phyloP scores from a whole-genome alignment of 2,797 vertebrate species.

The Pangasius sanitwongsei region DNA sequence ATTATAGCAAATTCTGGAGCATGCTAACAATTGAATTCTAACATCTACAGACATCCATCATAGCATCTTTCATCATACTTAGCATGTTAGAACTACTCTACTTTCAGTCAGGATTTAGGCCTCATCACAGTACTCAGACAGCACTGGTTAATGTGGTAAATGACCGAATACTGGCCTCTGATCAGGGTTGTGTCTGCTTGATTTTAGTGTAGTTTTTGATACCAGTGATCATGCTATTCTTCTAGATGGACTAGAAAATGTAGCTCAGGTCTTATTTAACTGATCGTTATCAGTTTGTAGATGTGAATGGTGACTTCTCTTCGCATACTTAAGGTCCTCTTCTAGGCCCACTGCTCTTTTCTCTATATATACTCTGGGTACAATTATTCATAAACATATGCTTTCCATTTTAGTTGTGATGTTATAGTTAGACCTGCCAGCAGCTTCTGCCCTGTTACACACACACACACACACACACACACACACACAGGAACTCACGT shows the following conservation, averaged over 20 bases:
- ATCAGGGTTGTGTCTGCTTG: background rate
- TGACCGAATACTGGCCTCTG: background rate
- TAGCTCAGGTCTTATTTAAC: background rate
- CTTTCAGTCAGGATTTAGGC: background rate
- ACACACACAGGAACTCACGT: slow-evolving; percentile 2
- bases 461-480: slow-evolving; percentile 12
- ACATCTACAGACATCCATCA: background rate
- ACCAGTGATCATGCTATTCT: background rate
- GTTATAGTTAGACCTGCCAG: background rate
- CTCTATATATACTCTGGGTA: background rate
- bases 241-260: background rate
- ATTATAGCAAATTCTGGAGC: background rate
- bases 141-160: background rate
- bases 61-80: background rate
- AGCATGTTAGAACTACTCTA: background rate
- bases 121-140: background rate
- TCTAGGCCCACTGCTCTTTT: background rate
- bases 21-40: background rate
- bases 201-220: background rate
- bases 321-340: background rate
- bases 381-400: background rate
- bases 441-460: background rate
- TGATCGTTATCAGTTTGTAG: background rate
- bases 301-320: background rate
- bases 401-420: background rate